Conservation (phyloP, 2,888 invertebrate species). For the Cheilosia vernalis region DNA sequence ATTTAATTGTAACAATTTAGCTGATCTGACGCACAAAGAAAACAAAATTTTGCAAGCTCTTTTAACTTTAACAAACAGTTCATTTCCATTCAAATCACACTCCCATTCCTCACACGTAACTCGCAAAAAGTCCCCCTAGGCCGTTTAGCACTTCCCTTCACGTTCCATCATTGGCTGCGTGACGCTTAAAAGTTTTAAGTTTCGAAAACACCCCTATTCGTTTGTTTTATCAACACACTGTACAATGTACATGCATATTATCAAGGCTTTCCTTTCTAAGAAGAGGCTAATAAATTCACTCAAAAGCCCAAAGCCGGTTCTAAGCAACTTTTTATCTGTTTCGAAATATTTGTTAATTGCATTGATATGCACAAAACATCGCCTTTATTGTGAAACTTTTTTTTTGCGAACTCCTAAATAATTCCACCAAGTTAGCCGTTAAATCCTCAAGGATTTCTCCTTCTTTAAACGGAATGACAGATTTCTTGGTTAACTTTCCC, state of each 20-base stretch:
- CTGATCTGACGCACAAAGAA: no score
- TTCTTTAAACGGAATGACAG: no score
- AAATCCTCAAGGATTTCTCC: neutral
- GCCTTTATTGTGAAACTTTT: conserved; percentile 2
- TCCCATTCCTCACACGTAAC: neutral
- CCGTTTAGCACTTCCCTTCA: no score
- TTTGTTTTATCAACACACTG: neutral
- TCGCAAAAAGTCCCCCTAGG: no score
- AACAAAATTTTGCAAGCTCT: no score
- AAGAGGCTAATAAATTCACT: neutral
- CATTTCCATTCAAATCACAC: no score
- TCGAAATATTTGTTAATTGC: conserved; percentile 26
- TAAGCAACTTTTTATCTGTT: neutral
- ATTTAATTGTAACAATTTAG: no score
- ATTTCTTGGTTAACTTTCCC: neutral
- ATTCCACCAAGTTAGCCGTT: neutral
- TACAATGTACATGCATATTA: neutral
- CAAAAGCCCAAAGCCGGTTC: neutral
- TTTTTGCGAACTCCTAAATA: neutral
- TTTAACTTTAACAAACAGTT: no score
- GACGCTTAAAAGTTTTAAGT: neutral
- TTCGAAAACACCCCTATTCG: neutral
- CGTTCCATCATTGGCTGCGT: no score
- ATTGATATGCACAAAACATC: conserved; percentile 10
- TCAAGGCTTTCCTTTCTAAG: neutral